Percentiles rank a stretch among this genome's conserved stretches.
Conservation (phyloP, 1,140 invertebrate species). For the Panonychus citri region DNA sequence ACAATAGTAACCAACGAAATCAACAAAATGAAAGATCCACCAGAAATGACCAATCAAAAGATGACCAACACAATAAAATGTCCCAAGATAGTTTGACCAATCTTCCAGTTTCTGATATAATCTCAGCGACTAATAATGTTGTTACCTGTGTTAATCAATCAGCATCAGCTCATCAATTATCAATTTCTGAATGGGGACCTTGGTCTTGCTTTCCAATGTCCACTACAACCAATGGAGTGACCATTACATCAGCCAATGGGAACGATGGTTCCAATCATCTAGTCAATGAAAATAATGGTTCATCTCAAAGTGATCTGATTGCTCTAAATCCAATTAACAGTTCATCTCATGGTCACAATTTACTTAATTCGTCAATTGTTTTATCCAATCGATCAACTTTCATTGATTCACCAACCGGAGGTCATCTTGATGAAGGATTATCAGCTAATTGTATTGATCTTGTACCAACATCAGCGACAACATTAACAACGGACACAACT, state of each 20-base stretch:
- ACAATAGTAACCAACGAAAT: too few relatives aligned
- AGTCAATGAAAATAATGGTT: neutral
- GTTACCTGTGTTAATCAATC: conserved; percentile 10
- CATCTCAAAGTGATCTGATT: neutral
- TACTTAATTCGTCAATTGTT: neutral
- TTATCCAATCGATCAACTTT: neutral
- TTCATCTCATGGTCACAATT: neutral
- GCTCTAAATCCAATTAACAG: too few relatives aligned
- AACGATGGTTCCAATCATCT: neutral
- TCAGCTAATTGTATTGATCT: neutral
- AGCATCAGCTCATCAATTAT: neutral
- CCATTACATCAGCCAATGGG: neutral
- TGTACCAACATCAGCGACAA: neutral
- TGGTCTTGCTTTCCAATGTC: neutral
- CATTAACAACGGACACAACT: neutral
- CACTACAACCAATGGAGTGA: neutral
- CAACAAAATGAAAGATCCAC: too few relatives aligned
- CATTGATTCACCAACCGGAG: neutral
- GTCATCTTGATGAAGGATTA: neutral
- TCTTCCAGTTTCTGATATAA: neutral
- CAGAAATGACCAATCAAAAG: neutral
- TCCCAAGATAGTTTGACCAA: too few relatives aligned
- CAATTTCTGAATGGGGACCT: neutral
- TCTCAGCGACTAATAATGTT: conserved; percentile 7
- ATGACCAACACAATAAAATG: neutral